These are phyloP conservation scores for Phocides pigmalion DNA, from an alignment of 1,140 invertebrate genomes.

Conservation along the genomic window DNA sequence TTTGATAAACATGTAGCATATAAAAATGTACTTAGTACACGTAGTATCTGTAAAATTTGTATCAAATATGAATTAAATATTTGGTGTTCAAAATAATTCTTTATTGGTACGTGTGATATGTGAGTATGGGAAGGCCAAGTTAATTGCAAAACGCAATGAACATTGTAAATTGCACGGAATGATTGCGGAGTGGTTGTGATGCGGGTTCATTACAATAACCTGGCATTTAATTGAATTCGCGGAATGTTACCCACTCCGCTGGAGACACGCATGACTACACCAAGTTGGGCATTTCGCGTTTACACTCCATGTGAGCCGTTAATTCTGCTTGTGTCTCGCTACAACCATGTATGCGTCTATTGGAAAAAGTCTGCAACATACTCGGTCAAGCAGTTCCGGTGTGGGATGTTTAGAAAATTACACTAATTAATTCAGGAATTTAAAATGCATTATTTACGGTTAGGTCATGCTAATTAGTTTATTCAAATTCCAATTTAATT, in stretches of 20 bases:
- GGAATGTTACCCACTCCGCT: slow-evolving; percentile 57
- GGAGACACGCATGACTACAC: slow-evolving; percentile 49
- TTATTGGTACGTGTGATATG: slow-evolving; percentile 6
- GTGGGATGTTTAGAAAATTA: neutral
- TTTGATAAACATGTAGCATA: no score
- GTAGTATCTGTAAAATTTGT: no score
- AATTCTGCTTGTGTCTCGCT: neutral
- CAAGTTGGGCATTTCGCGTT: slow-evolving; percentile 33
- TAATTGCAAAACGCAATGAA: slow-evolving; percentile 77
- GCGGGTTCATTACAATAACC: slow-evolving; percentile 77
- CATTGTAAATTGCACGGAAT: slow-evolving; percentile 78
- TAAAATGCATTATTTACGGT: neutral
- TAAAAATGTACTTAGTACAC: no score
- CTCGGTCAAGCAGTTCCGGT: no score
- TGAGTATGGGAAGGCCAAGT: slow-evolving; percentile 57
- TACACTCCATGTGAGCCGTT: slow-evolving; percentile 15
- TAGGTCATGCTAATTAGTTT: neutral
- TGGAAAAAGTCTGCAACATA: neutral
- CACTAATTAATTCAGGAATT: neutral
- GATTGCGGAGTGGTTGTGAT: slow-evolving; percentile 66
- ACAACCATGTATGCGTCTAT: neutral
- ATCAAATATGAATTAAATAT: no score
- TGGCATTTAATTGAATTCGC: slow-evolving; percentile 73
- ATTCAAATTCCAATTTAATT: neutral
- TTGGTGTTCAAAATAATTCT: slow-evolving; percentile 2